Evolutionary conservation across 2,113 vertebrate genomes (phyloP), one percentile per base, ranked within the genome.

Genomic region (Rattus norvegicus): DNA sequence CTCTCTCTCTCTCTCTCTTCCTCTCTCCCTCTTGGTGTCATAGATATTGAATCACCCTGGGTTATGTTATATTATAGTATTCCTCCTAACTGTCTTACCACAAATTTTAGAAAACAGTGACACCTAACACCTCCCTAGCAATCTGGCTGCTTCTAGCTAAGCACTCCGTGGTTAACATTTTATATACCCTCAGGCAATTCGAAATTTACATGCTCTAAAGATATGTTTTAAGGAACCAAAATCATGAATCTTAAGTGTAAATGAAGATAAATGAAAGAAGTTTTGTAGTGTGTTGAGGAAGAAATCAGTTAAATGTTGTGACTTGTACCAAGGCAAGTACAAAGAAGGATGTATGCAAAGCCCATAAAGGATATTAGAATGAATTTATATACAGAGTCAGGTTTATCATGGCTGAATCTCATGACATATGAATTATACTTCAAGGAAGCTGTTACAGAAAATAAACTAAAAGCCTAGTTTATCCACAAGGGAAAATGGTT

Each of bases 401-500:
- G 12, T 54, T 91, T 95, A 49, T 56, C 47, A n/a, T 30, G 13
- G 22, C 16, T 75, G 19, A 85, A 36, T 75, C 67, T 54, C 24
- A 30, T 85, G 30, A 22, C 36, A 54, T 63, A 52, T 10, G 4
- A 94, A 75, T 88, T 80, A 69, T 69, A 36, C 63, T 72, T 93
- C 59, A 91, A 80, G 81, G 65, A 89, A 75, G 14, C 30, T 75
- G 36, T n/a, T 85, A 72, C 11, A 73, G 56, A 95, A 94, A 89
- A 24, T 65, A 70, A 96, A 90, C 59, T 61, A 81, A 94, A 72
- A 30, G 9, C 5, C n/a, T 90, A 2, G 14, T 87, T 96, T 72
- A 90, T 83, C 30, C 13, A 61, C 39, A 36, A 90, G 16, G 22
- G 5, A 67, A 76, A 79, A 59, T 22, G 3, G 33, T 69, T 65